Base-by-base conservation (phyloP, 2,113 vertebrate genomes). In the Rhinogobius similis region DNA sequence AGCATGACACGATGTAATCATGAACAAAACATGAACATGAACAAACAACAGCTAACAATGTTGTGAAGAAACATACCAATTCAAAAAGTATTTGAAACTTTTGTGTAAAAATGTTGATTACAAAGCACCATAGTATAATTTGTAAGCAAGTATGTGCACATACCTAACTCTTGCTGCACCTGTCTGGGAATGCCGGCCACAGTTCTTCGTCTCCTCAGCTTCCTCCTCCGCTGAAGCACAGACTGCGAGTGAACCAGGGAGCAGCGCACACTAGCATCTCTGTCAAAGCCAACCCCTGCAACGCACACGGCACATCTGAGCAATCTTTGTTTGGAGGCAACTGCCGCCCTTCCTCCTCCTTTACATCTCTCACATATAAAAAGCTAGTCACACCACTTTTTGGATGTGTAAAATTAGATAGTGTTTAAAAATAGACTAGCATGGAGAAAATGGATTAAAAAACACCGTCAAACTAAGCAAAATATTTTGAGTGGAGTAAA, bases 241-340 rank as follows among this genome's bases (percentile, higher is more conserved):
- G 98, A 98, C 94, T 98, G 96, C 67, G 98, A 98, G 91, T 98
- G 95, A 89, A 97, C 96, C 75, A 99, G 95, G 75, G 98, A 99
- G 92, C 96, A 97, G 91, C 96, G 97, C 87, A 96, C 96, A 93
- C 96, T 98, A 85, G 96, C 96, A 82, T 98, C 97, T 97, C 97
- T 96, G 96, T 99, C 96, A 92, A 99, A 99, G 86, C 95, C 95
- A 78, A 97, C 90, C 92, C 97, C 97, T 99, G 95, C 82, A 93
- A 88, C 76, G 76, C 86, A 93, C 93, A 91, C 89, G 86, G 92
- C 58, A 87, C 82, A 75, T 85, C 68, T 90, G 78, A 93, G 88
- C 76, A 86, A 78, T 79, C 82, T 85, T 81, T 86, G 86, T 85
- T 82, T 64, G 56, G 78, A 39, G 68, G 72, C 50, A 44, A 74